Conservation (phyloP, 64 coral and sea anemone genomes). For the Astreopora myriophthalma region DNA sequence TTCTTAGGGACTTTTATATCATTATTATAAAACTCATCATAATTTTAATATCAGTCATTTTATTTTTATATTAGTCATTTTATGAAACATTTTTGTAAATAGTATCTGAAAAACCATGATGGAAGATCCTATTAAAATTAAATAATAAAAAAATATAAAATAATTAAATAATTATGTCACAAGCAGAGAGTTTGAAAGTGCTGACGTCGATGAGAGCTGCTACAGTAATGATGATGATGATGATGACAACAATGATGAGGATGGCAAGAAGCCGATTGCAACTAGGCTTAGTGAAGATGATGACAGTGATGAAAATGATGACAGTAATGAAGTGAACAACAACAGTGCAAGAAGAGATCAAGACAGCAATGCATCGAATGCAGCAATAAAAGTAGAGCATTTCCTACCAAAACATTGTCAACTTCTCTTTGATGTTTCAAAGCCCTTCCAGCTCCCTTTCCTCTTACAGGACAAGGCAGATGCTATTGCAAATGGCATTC, state of each 20-base stretch:
- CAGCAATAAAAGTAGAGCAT: conserved; percentile 13
- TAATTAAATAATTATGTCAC: background rate
- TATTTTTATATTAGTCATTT: too few species aligned
- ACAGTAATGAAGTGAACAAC: background rate
- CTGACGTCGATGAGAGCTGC: background rate
- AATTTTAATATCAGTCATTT: too few species aligned
- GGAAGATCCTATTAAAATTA: too few species aligned
- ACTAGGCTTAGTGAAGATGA: too few species aligned
- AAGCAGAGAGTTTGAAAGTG: background rate
- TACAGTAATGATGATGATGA: background rate
- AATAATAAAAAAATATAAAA: too few species aligned
- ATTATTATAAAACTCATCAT: too few species aligned
- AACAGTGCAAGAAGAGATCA: background rate
- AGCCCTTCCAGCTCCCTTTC: background rate
- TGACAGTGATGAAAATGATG: background rate
- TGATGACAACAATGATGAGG: background rate
- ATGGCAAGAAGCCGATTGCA: too few species aligned
- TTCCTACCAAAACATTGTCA: conserved; percentile 3
- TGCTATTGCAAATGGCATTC: conserved; percentile 23
- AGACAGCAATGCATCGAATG: background rate
- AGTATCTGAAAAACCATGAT: too few species aligned
- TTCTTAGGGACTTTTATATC: too few species aligned
- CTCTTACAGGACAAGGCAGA: background rate
- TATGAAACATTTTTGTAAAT: too few species aligned
- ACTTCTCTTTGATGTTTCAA: conserved; percentile 42